A percentile compares a stretch with the other conserved stretches of the same genome.
Evolutionary conservation across 2,888 invertebrate species (phyloP).

Genomic region (Colletes collaris): DNA sequence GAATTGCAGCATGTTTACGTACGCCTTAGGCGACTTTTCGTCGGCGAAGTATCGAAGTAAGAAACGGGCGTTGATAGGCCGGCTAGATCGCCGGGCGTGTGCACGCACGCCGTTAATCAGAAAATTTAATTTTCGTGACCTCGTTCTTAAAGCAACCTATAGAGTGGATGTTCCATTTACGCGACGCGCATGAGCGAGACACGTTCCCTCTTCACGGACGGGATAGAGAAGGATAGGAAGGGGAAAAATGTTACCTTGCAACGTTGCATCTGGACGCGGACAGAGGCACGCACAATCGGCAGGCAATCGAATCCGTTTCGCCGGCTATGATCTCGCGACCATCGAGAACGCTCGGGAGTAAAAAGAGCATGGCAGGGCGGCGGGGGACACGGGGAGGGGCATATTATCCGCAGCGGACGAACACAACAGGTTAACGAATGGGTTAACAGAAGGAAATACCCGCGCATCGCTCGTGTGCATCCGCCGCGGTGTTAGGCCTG

Average conservation of each 20-base stretch:
- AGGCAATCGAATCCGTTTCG: conserved; percentile 19
- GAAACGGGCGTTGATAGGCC: conserved; percentile 30
- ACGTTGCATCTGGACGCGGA: conserved; percentile 54
- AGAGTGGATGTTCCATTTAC: conserved; percentile 79
- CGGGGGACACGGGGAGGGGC: background rate
- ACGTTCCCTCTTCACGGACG: conserved; percentile 28
- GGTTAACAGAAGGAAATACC: conserved; percentile 42
- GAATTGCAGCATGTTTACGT: conserved; percentile 38
- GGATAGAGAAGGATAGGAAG: conserved; percentile 37
- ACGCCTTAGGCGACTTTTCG: background rate
- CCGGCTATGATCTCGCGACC: background rate
- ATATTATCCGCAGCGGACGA: conserved; percentile 42
- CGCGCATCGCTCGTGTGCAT: conserved; percentile 15
- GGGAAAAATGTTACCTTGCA: conserved; percentile 38
- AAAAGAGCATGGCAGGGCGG: background rate
- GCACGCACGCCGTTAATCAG: conserved; percentile 76
- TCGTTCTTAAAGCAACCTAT: conserved; percentile 78
- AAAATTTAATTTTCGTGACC: conserved; percentile 83
- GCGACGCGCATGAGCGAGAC: conserved; percentile 73
- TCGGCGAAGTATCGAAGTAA: conserved; percentile 26
- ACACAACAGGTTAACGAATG: conserved; percentile 57
- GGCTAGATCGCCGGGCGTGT: conserved; percentile 56
- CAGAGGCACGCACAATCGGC: background rate
- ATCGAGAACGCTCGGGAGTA: conserved; percentile 10
- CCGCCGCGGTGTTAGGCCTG: conserved; percentile 18